These are phyloP conservation scores for Platygyra sinensis DNA, from an alignment of 64 coral and sea anemone species.

Conservation along the genomic window DNA sequence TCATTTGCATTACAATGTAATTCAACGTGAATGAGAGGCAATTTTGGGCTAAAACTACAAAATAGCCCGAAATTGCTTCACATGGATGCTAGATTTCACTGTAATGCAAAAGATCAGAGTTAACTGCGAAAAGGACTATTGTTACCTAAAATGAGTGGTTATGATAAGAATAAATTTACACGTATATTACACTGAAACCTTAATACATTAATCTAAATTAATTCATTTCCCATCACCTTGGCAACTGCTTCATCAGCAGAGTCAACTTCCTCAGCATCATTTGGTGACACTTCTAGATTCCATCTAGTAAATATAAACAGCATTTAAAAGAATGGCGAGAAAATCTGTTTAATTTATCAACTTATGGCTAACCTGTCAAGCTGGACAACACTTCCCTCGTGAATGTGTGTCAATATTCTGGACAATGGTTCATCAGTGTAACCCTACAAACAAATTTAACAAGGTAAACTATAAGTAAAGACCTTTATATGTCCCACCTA, in stretches of 20 bases:
- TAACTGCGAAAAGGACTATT: too few relatives aligned
- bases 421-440: slow-evolving; percentile 97
- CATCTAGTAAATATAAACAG: slow-evolving; percentile 60
- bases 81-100: too few relatives aligned
- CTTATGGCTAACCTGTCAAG: slow-evolving; percentile 75
- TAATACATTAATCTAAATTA: not conserved
- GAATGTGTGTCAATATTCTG: slow-evolving; percentile 91
- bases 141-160: too few relatives aligned
- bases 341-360: not conserved
- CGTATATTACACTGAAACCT: too few relatives aligned
- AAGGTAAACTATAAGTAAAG: too few relatives aligned
- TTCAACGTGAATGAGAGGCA: too few relatives aligned
- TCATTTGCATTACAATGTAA: too few relatives aligned
- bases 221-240: not conserved
- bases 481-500: too few relatives aligned
- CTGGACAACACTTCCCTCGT: slow-evolving; percentile 87
- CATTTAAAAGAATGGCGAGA: not conserved
- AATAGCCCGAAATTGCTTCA: too few relatives aligned
- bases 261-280: slow-evolving; percentile 70
- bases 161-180: too few relatives aligned
- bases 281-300: slow-evolving; percentile 82
- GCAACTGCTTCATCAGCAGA: slow-evolving; percentile 40
- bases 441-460: slow-evolving; percentile 55
- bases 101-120: too few relatives aligned
- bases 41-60: too few relatives aligned